Conservation (phyloP, 2,797 vertebrate species). For the Pipistrellus kuhlii region DNA sequence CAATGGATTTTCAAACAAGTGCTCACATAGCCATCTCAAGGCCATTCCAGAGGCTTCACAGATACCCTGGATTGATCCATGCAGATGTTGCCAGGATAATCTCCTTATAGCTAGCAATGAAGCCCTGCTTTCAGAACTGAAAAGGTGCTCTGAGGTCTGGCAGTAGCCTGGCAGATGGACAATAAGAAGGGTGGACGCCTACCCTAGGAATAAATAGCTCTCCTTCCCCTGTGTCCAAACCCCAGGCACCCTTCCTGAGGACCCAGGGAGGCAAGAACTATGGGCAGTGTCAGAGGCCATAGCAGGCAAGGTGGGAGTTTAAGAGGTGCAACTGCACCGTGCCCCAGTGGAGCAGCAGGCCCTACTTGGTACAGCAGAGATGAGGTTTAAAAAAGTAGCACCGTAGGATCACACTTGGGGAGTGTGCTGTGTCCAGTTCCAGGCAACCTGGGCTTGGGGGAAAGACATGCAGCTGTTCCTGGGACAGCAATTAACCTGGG, state of each 20-base stretch:
- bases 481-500: neutral
- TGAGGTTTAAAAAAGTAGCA: constrained; percentile 44
- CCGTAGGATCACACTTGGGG: neutral
- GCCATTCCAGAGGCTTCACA: neutral
- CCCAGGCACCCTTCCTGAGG: constrained; percentile 22
- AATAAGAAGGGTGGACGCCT: constrained; percentile 50
- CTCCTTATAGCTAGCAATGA: neutral
- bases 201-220: constrained; percentile 71
- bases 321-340: constrained; percentile 10
- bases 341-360: constrained; percentile 49
- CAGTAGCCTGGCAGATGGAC: constrained; percentile 35
- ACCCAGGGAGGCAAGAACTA: constrained; percentile 11
- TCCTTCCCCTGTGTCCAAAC: constrained; percentile 19
- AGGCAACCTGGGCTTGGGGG: neutral
- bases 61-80: neutral
- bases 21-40: neutral
- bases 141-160: constrained; percentile 52
- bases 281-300: constrained; percentile 62
- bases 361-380: constrained; percentile 69
- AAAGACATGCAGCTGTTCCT: neutral
- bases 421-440: neutral
- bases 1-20: neutral
- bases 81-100: neutral
- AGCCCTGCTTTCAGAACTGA: constrained; percentile 70
- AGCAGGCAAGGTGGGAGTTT: constrained; percentile 66